Evolutionary conservation across 2,113 vertebrate species (phyloP).

Genomic region (Mustela nigripes): DNA sequence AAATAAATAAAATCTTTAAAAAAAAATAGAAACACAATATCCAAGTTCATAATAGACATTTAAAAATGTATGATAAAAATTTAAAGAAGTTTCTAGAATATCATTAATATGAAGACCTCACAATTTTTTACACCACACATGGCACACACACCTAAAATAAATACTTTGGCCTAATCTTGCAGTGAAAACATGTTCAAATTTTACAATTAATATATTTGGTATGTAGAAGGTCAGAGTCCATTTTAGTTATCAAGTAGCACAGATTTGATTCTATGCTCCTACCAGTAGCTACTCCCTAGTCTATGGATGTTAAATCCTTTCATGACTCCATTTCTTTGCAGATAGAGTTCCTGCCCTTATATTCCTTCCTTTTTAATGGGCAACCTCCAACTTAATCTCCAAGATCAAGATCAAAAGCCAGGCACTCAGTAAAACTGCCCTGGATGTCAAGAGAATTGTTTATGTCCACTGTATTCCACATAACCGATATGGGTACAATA

Average conservation of each 20-base stretch:
- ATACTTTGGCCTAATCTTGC: neutral
- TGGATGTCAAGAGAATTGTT: neutral
- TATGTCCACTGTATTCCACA: neutral
- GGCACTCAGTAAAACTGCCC: neutral
- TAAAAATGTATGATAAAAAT: neutral
- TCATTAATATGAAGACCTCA: neutral
- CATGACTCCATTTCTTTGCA: neutral
- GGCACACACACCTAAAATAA: neutral
- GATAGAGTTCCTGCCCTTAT: neutral
- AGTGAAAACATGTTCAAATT: constrained; percentile 10
- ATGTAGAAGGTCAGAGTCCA: neutral
- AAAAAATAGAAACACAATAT: neutral
- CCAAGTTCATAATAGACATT: neutral
- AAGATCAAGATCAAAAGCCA: constrained; percentile 3
- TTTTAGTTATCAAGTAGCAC: neutral
- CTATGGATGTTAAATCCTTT: neutral
- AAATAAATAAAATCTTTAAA: too few relatives aligned
- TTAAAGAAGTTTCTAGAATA: neutral
- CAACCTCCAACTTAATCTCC: neutral
- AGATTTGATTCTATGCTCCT: neutral
- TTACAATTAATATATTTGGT: neutral
- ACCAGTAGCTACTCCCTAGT: neutral
- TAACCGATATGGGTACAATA: neutral
- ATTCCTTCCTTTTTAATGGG: neutral
- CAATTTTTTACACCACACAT: neutral